Evolutionary conservation across 2,797 vertebrate genomes (phyloP), one percentile per base, ranked within the genome.

Genomic region (Parambassis ranga): DNA sequence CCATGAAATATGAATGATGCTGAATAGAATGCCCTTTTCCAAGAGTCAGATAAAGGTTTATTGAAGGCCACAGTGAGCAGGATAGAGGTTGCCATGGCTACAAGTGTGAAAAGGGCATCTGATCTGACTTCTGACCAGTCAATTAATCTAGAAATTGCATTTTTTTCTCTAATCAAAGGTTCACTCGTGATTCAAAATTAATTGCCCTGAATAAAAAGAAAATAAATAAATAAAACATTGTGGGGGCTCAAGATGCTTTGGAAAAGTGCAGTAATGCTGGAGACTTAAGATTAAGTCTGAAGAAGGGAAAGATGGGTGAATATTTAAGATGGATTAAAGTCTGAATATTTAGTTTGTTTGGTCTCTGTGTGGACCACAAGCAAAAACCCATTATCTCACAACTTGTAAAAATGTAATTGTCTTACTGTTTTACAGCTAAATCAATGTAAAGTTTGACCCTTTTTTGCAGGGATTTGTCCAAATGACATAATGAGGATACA

Each of bases 61-160:
- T 81, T 86, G 84, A 89, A 89, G 77, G 77, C 79, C 68, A 62
- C 39, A 63, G 72, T 66, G 60, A 80, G 74, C 41, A 56, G 56
- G 56, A 73, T 61, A 79, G 63, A 73, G 56, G 87, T 90, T 91
- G 77, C 89, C 76, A 89, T 88, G 77, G 85, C 73, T 88, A 90
- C 88, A 74, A 41, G 74, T 85, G 77, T 84, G 78, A 89, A 92
- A 92, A 91, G 89, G 89, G 87, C 90, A 91, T 91, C 81, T 75
- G 85, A 89, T 90, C 58, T 71, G 75, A 89, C 86, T 83, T 85
- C 70, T 77, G 85, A 85, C 81, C 87, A 88, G 87, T 90, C 87
- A 91, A 90, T 90, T 90, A 88, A 90, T 89, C 77, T 74, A 71
- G 62, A 63, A 84, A 83, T 79, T 78, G 67, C 52, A 71, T 69